Conservation (phyloP, 30 jellyfish, hydroid and myxozoan species). For the Hydractinia symbiolongicarpus region DNA sequence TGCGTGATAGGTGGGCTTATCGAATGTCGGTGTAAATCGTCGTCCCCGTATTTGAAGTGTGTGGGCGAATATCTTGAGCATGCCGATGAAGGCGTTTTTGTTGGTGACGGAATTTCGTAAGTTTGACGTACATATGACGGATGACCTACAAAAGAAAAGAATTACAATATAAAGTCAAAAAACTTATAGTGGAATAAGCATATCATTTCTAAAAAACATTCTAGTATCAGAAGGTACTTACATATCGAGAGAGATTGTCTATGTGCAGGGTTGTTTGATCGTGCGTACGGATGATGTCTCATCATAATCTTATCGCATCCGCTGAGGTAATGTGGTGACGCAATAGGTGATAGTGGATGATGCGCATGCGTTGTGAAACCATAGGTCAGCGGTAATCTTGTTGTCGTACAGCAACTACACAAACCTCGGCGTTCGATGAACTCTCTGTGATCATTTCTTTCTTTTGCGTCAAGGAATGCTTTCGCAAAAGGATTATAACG, state of each 20-base stretch:
- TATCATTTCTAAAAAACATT: background rate
- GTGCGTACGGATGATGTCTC: constrained; percentile 19
- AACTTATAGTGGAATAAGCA: background rate
- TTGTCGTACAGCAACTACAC: constrained; percentile 32
- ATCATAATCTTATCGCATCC: constrained; percentile 18
- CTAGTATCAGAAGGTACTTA: background rate
- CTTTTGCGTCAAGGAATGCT: constrained; percentile 97
- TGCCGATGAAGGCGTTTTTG: constrained; percentile 14
- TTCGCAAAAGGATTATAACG: constrained; percentile 97
- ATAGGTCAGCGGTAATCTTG: background rate
- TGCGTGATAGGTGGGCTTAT: constrained; percentile 21
- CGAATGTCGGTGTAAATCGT: constrained; percentile 42
- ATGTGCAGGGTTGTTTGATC: background rate
- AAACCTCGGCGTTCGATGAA: constrained; percentile 21
- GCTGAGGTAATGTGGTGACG: constrained; percentile 6
- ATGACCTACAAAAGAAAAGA: constrained; percentile 2
- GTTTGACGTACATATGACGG: constrained; percentile 18
- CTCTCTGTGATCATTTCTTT: constrained; percentile 36
- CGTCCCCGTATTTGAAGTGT: constrained; percentile 25
- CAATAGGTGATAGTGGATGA: background rate
- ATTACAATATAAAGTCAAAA: too few relatives aligned
- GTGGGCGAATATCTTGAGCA: constrained; percentile 9
- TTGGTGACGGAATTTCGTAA: constrained; percentile 23
- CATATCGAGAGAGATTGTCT: constrained; percentile 11
- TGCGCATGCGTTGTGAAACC: constrained; percentile 12